Base-by-base conservation (phyloP, 2,888 invertebrate species). In the Patella depressa region DNA sequence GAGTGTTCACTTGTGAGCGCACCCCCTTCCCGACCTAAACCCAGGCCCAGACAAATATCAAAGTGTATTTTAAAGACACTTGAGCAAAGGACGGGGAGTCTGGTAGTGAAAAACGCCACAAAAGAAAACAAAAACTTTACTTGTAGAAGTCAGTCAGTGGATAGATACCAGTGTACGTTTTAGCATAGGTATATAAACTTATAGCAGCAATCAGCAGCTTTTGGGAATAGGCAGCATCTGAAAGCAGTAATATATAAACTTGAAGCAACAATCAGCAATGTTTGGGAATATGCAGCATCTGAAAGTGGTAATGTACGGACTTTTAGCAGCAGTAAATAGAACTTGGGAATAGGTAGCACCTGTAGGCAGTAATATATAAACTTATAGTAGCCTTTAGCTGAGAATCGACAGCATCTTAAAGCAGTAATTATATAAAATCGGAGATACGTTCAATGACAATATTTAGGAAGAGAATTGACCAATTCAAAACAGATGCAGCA, bases 181-280 rank as follows among this genome's bases (percentile, higher is more conserved):
- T 65, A 19, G 19, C 65, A 1, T 12, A 65, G 4, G 24, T 24
- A 19, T 65, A 65, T 65, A 65, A 65, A n/a, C 65, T 14, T 65
- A 3, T 19, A 24, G 65, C 19, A 12, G 75, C 73, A 12, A 53
- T 12, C 12, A 79, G 76, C 12, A 83, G 59, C 12, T n/a, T 29
- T 14, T 24, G 5, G 3, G 81, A 74, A 71, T 80, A 83, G 4
- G 71, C 69, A 14, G 76, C 17, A 54, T 83, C 83, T 83, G 79
- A 7, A 70, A 76, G 14, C 1, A 71, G 34, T 17, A 71, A 55
- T n/a, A 75, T 9, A 69, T 19, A 34, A 14, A 76, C 24, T 17
- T 17, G 9, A 3, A 75, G 14, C 14, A 75, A n/a, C 45, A 24
- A 19, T 54, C 53, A 54, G 15, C 9, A 45, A 1, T 9, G 9